A percentile compares a stretch with the other conserved stretches of the same genome.
Evolutionary conservation across 2,113 vertebrate genomes (phyloP).

Genomic region (Platichthys flesus): DNA sequence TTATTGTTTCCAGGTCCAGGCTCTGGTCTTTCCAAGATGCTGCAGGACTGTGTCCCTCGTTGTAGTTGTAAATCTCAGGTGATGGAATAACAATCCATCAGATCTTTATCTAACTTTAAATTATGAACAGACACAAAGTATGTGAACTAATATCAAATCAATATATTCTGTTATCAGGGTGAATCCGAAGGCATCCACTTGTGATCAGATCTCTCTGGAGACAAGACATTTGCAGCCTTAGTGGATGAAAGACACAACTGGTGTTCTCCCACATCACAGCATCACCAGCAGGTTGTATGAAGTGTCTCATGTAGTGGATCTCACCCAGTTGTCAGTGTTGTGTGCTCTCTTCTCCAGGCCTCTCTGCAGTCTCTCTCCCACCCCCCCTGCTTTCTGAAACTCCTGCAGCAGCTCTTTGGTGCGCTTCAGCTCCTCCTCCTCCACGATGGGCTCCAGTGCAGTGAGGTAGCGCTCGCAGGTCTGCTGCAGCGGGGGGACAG

Average conservation of each 20-base stretch:
- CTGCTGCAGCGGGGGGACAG: constrained; percentile 90
- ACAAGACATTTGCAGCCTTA: too few relatives aligned
- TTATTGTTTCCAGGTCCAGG: too few relatives aligned
- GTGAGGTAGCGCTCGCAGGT: constrained; percentile 90
- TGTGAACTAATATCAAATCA: too few relatives aligned
- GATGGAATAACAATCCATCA: too few relatives aligned
- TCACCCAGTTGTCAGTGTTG: constrained; percentile 93
- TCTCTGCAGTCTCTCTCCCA: constrained; percentile 91
- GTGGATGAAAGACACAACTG: too few relatives aligned
- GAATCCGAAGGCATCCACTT: background rate
- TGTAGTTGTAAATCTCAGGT: too few relatives aligned
- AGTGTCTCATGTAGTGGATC: background rate
- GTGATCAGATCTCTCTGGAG: too few relatives aligned
- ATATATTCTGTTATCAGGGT: too few relatives aligned
- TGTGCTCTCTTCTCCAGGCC: constrained; percentile 88
- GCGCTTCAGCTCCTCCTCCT: constrained; percentile 86
- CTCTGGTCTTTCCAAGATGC: too few relatives aligned
- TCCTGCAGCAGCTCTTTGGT: constrained; percentile 86
- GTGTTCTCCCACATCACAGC: background rate
- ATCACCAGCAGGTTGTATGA: background rate
- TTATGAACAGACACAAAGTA: too few relatives aligned
- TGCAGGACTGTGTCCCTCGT: too few relatives aligned
- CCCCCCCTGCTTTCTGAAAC: constrained; percentile 86
- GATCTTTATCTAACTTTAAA: too few relatives aligned
- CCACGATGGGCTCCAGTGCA: constrained; percentile 90